These are phyloP conservation scores for Neotoxoptera formosana DNA, from an alignment of 1,140 invertebrate genomes.

Conservation along the genomic window DNA sequence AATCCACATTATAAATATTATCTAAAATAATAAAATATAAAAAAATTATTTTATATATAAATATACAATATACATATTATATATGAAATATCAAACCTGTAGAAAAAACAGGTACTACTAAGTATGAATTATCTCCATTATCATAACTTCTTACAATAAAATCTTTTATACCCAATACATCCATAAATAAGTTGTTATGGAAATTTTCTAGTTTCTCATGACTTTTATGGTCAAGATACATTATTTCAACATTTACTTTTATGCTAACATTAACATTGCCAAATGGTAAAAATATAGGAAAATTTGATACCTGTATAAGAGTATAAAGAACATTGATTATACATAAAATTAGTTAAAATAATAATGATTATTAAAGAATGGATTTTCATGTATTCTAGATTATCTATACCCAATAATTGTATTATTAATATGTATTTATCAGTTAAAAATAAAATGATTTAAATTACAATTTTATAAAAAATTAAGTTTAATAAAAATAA, in stretches of 20 bases:
- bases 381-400: neutral
- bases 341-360: neutral
- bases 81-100: slow-evolving; percentile 60
- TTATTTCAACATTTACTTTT: slow-evolving; percentile 65
- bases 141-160: slow-evolving; percentile 77
- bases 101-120: slow-evolving; percentile 70
- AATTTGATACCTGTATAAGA: slow-evolving; percentile 71
- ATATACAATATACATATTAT: neutral
- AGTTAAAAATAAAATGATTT: too few relatives aligned
- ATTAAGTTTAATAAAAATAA: too few relatives aligned
- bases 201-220: slow-evolving; percentile 72
- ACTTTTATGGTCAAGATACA: slow-evolving; percentile 67
- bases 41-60: neutral
- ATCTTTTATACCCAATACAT: slow-evolving; percentile 79
- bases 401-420: too few relatives aligned
- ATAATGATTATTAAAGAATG: neutral
- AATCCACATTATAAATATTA: slow-evolving; percentile 14
- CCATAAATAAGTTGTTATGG: slow-evolving; percentile 73
- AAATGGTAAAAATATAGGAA: slow-evolving; percentile 85
- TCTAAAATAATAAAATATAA: slow-evolving; percentile 21
- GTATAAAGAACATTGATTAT: neutral
- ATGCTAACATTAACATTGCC: slow-evolving; percentile 79
- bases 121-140: slow-evolving; percentile 72
- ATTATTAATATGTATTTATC: too few relatives aligned
- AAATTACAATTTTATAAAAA: too few relatives aligned